Base-by-base conservation (phyloP, 2,888 invertebrate genomes). In the Meghimatium bilineatum region DNA sequence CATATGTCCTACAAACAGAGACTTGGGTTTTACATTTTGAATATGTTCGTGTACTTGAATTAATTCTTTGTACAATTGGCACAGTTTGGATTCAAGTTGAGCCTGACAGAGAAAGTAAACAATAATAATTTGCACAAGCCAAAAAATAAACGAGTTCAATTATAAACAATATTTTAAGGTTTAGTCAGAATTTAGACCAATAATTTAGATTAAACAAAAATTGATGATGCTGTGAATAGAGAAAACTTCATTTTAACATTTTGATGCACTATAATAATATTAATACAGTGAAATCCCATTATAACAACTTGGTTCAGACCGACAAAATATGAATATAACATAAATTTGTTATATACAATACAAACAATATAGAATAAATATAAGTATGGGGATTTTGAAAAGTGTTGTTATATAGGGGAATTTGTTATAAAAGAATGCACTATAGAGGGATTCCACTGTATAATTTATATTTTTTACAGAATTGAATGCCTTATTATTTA, bases 1-100 rank as follows among this genome's bases (percentile, higher is more conserved):
- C 84, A 88, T 79, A 85, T 90, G 90, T 79, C 84, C 74, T 17
- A 23, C 36, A 26, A n/a, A n/a, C 20, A 79, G 14, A 12, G 60
- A 49, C 32, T 32, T 36, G 17, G 23, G n/a, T 8, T 67, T 26
- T 36, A 36, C 14, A 32, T 52, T 56, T 32, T 72, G n/a, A 29
- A 80, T 26, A 78, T 74, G 82, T 29, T 82, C 69, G 34, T 81
- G 71, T 12, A 92, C 83, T 26, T 84, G 66, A 72, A 90, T 87
- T 71, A 93, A 86, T 69, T 91, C 90, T 83, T 89, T 90, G 87
- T 92, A 92, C 71, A 92, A 82, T 10, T 85, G 85, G 77, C 89
- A 88, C 26, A 93, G 85, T 81, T 90, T 90, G 10, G 91, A 89
- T 84, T 93, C 93, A 60, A 92, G 85, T 60, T 92, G 91, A 36